Conservation (phyloP, 2,113 vertebrate genomes). For the Chionomys nivalis region DNA sequence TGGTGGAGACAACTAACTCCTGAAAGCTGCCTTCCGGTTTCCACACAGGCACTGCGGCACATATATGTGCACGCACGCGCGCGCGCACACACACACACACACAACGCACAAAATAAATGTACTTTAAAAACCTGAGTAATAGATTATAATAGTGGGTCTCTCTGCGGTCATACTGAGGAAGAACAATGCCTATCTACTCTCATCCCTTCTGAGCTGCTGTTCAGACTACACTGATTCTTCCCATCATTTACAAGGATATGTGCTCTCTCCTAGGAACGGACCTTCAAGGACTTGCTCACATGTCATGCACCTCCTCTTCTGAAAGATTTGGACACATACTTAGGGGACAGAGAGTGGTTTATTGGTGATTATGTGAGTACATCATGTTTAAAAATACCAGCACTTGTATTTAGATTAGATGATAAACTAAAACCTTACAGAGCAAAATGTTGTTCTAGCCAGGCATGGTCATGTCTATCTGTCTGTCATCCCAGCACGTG, state of each 20-base stretch:
- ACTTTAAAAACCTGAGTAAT: not conserved
- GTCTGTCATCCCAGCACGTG: not conserved
- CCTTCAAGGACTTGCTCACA: constrained; percentile 84
- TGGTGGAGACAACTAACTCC: not conserved
- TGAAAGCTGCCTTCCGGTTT: not conserved
- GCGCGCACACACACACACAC: not conserved
- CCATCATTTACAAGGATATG: not conserved
- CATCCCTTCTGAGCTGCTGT: not conserved
- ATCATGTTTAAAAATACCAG: not conserved
- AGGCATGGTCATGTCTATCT: not conserved
- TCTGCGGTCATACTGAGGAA: not conserved
- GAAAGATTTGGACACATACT: constrained; percentile 82
- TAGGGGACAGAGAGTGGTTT: constrained; percentile 86
- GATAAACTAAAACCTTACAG: not conserved
- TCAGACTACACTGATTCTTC: not conserved
- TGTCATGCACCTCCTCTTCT: constrained; percentile 80
- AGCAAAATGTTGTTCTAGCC: not conserved
- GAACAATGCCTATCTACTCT: not conserved
- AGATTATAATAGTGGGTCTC: too few relatives aligned
- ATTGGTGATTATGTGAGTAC: constrained; percentile 88
- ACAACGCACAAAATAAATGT: too few relatives aligned
- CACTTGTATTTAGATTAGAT: not conserved
- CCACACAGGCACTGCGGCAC: not conserved
- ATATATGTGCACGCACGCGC: too few relatives aligned
- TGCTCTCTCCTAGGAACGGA: constrained; percentile 77